Percentiles rank a stretch among this genome's conserved stretches.
phyloP scores from a whole-genome alignment of 2,888 invertebrate genomes.

The Caenorhabditis sp. region DNA sequence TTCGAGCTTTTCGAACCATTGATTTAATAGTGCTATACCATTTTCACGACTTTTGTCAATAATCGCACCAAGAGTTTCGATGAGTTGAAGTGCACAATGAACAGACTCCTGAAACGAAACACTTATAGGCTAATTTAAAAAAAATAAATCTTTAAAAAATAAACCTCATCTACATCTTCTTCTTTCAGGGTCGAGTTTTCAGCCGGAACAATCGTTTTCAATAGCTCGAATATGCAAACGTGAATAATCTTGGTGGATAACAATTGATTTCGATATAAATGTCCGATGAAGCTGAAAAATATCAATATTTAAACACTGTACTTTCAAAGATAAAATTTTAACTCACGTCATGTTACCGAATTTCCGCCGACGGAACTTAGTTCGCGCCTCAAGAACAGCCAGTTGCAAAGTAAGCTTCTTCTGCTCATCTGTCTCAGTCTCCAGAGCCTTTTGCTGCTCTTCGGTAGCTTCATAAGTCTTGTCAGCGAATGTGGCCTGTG shows the following conservation, averaged over 20 bases:
- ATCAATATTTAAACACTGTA: too few species aligned
- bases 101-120: slow-evolving; percentile 20
- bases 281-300: slow-evolving; percentile 60
- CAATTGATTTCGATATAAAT: slow-evolving; percentile 51
- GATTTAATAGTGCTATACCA: slow-evolving; percentile 26
- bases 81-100: slow-evolving; percentile 42
- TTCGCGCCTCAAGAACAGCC: slow-evolving; percentile 31
- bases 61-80: slow-evolving; percentile 28
- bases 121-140: not conserved
- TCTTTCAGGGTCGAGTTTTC: slow-evolving; percentile 3
- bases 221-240: slow-evolving; percentile 47
- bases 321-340: not conserved
- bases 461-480: slow-evolving; percentile 29
- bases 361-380: slow-evolving; percentile 57
- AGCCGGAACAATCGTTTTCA: slow-evolving; percentile 19
- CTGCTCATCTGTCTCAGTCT: slow-evolving; percentile 50
- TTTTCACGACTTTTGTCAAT: slow-evolving; percentile 10
- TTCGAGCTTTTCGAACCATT: slow-evolving; percentile 30
- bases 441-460: slow-evolving; percentile 28
- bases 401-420: slow-evolving; percentile 43
- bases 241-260: slow-evolving; percentile 52
- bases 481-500: slow-evolving; percentile 48
- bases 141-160: too few species aligned
- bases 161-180: slow-evolving; percentile 27
- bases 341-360: slow-evolving; percentile 63